Evolutionary conservation across 2,888 invertebrate genomes (phyloP).

Genomic region (Glyphotaelius pellucidus): DNA sequence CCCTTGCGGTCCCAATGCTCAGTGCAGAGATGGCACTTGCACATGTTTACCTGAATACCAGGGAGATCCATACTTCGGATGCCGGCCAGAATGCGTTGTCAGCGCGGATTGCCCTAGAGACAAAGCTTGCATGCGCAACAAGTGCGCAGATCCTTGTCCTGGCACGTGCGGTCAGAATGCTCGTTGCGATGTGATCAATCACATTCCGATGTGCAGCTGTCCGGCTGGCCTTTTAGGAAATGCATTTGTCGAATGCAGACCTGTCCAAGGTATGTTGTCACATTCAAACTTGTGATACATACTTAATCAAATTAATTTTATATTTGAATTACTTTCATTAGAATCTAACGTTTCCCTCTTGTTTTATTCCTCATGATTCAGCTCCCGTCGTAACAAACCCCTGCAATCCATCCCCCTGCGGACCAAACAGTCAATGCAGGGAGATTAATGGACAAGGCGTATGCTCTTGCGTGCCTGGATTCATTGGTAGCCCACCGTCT

Average conservation of each 20-base stretch:
- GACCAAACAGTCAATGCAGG: slow-evolving; percentile 86
- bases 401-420: slow-evolving; percentile 84
- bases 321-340: neutral
- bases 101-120: slow-evolving; percentile 84
- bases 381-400: slow-evolving; percentile 70
- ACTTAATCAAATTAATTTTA: neutral
- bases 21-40: slow-evolving; percentile 82
- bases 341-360: neutral
- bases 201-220: slow-evolving; percentile 83
- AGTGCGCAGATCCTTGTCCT: slow-evolving; percentile 86
- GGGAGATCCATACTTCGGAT: slow-evolving; percentile 85
- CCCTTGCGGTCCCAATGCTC: slow-evolving; percentile 82
- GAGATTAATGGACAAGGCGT: slow-evolving; percentile 84
- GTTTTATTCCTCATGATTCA: slow-evolving; percentile 71
- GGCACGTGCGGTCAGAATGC: slow-evolving; percentile 82
- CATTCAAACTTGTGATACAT: slow-evolving; percentile 55
- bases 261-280: slow-evolving; percentile 66
- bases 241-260: slow-evolving; percentile 82
- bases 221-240: slow-evolving; percentile 82
- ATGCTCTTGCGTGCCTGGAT: slow-evolving; percentile 85
- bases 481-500: slow-evolving; percentile 85
- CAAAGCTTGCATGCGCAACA: slow-evolving; percentile 84
- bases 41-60: slow-evolving; percentile 84
- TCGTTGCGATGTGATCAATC: slow-evolving; percentile 80
- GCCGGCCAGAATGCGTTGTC: slow-evolving; percentile 87